Percentiles rank a stretch among this genome's conserved stretches.
These are phyloP conservation scores for Junonia oenone DNA, from an alignment of 2,888 invertebrate genomes.

Conservation along the genomic window DNA sequence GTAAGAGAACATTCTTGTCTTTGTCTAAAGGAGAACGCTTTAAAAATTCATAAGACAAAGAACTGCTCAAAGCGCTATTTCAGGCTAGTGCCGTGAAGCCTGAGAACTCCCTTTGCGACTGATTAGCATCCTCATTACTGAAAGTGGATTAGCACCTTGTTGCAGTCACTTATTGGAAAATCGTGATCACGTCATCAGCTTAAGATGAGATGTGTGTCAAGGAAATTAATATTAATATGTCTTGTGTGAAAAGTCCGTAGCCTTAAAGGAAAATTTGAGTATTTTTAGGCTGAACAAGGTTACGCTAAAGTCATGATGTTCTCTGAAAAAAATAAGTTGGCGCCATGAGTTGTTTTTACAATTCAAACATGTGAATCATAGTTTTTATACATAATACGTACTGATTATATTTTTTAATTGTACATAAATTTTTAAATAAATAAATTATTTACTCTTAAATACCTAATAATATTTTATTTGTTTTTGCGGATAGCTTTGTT, in stretches of 20 bases:
- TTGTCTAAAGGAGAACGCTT: not conserved
- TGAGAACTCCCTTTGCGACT: slow-evolving; percentile 46
- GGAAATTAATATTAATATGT: slow-evolving; percentile 17
- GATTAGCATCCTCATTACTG: slow-evolving; percentile 53
- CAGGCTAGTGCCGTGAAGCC: slow-evolving; percentile 14
- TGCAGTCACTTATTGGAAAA: slow-evolving; percentile 37
- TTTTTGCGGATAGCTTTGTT: no score
- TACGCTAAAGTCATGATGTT: not conserved
- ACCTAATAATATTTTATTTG: no score
- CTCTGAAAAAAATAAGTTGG: not conserved
- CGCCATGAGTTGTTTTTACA: no score
- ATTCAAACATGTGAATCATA: no score
- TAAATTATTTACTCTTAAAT: no score
- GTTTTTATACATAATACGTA: not conserved
- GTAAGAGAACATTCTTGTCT: not conserved
- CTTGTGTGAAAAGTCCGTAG: not conserved
- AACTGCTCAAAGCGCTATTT: not conserved
- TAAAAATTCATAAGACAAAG: not conserved
- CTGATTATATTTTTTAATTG: not conserved
- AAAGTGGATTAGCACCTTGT: slow-evolving; percentile 46
- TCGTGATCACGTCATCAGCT: slow-evolving; percentile 35
- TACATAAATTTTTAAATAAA: not conserved
- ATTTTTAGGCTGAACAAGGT: not conserved
- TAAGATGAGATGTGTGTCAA: slow-evolving; percentile 26
- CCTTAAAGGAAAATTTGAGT: not conserved